Conservation (phyloP, 2,113 vertebrate species). For the Mesitornis unicolor region DNA sequence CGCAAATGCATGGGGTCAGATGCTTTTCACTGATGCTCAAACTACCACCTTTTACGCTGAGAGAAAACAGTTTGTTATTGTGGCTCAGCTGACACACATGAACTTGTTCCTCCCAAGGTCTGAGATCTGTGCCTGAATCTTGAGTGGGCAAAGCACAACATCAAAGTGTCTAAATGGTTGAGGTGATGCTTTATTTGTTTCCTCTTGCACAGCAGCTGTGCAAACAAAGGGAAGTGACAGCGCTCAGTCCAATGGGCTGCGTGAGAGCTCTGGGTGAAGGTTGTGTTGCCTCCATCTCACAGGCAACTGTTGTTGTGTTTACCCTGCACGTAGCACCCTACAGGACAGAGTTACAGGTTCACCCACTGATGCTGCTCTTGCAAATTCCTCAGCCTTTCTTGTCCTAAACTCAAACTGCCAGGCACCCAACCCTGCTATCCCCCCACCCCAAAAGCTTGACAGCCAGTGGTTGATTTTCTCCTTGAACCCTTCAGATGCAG, state of each 20-base stretch:
- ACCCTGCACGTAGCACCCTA: neutral
- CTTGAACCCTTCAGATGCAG: neutral
- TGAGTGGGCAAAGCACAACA: constrained; percentile 3
- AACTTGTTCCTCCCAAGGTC: neutral
- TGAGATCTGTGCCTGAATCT: neutral
- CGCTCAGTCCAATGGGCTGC: accelerated
- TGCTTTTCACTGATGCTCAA: neutral
- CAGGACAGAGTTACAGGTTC: neutral
- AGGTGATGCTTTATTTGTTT: neutral
- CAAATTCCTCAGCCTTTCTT: neutral
- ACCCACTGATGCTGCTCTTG: neutral
- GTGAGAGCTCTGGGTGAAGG: neutral
- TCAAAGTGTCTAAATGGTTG: neutral
- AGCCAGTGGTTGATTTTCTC: neutral
- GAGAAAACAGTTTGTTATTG: neutral
- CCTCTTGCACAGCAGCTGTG: neutral
- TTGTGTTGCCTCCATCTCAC: neutral
- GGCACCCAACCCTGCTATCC: accelerated
- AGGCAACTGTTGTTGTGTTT: neutral
- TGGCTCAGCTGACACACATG: neutral
- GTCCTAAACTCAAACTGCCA: neutral
- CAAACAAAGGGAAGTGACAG: neutral
- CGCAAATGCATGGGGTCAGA: neutral
- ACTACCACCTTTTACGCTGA: neutral
- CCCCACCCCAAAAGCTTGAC: neutral